Conservation (phyloP, 2,113 vertebrate genomes). For the Crotalus viridis region DNA sequence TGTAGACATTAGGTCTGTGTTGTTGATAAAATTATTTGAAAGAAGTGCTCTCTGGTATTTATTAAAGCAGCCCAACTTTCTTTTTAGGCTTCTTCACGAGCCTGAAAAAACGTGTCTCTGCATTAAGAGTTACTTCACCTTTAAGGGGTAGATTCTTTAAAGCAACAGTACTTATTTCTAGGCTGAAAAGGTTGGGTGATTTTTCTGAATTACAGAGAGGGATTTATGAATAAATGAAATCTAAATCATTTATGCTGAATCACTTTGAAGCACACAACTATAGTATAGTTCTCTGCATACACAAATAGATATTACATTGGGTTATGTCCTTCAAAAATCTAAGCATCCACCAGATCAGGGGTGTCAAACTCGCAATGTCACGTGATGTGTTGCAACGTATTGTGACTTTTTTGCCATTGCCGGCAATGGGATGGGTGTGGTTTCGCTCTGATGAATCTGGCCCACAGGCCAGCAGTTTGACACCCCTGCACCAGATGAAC, state of each 20-base stretch:
- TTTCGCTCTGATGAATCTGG: too few species aligned
- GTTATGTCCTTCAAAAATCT: not conserved
- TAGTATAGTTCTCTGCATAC: not conserved
- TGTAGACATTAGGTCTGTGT: not conserved
- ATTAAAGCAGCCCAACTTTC: not conserved
- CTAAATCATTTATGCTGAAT: not conserved
- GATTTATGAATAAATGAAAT: not conserved
- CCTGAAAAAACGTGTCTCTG: not conserved
- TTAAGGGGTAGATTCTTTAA: not conserved
- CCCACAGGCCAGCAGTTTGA: too few species aligned
- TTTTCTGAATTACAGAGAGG: not conserved
- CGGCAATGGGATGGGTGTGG: too few species aligned
- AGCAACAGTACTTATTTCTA: not conserved
- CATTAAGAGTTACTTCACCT: not conserved
- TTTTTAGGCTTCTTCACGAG: not conserved
- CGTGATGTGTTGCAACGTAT: too few species aligned
- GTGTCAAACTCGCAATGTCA: too few species aligned
- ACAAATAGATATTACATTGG: not conserved
- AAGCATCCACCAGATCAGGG: not conserved
- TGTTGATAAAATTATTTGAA: not conserved
- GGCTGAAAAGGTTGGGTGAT: not conserved
- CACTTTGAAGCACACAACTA: not conserved
- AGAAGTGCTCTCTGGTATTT: not conserved
- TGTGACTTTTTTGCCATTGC: too few species aligned
- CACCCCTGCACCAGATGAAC: not conserved